Percentiles rank a stretch among this genome's conserved stretches.
Conservation (phyloP, 2,888 invertebrate species). For the Calameuta pallipes region DNA sequence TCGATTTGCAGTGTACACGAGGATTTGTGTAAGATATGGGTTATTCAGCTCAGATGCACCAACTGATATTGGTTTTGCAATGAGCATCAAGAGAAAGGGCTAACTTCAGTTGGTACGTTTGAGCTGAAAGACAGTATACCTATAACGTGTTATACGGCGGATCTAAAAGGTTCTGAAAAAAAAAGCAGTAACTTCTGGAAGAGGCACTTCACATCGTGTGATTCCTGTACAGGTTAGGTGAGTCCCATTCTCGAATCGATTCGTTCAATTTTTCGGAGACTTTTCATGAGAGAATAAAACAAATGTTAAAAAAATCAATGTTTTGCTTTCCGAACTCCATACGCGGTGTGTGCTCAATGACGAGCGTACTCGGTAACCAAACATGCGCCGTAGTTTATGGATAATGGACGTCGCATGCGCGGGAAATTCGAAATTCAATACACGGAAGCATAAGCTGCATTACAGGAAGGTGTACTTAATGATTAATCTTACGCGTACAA, state of each 20-base stretch:
- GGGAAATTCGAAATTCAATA: slow-evolving; percentile 49
- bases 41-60: slow-evolving; percentile 69
- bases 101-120: background rate
- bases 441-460: slow-evolving; percentile 44
- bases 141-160: background rate
- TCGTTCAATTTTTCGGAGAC: background rate
- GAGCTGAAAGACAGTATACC: background rate
- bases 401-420: slow-evolving; percentile 9
- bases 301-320: background rate
- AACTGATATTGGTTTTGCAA: slow-evolving; percentile 70
- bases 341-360: background rate
- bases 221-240: background rate
- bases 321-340: background rate
- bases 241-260: background rate
- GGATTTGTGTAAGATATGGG: slow-evolving; percentile 64
- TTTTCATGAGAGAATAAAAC: background rate
- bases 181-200: background rate
- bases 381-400: background rate
- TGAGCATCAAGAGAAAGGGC: slow-evolving; percentile 64
- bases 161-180: background rate
- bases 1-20: background rate
- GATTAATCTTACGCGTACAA: slow-evolving; percentile 54
- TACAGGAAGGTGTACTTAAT: slow-evolving; percentile 44
- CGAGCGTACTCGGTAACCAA: background rate
- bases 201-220: background rate